Base-by-base conservation (phyloP, 2,797 vertebrate species). In the Protosalanx chinensis region DNA sequence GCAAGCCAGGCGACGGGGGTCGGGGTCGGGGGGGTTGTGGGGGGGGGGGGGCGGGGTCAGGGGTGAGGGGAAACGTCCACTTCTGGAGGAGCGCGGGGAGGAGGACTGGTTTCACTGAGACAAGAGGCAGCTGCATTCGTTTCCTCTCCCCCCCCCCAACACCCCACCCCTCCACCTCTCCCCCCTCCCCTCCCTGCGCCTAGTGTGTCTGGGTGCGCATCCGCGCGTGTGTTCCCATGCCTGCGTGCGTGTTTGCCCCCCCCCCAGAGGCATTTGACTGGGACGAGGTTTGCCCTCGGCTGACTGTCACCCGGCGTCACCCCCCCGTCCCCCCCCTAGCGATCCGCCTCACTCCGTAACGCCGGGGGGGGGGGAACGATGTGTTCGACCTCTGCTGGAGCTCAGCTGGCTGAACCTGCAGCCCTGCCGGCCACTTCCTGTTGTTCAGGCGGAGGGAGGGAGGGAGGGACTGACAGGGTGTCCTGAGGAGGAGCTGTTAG, bases 61-160 rank as follows among this genome's bases (percentile, higher is more conserved):
- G 35, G 49, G 16, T 16, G 51, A 16, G 51, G 15, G 15, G 51
- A 1, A 7, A 8, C 1, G 87, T 83, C 83, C 84, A 88, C 81
- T 78, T 81, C 84, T 73, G 78, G 77, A 76, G 74, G 80, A 87
- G 73, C 18, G 51, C 79, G 83, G 74, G 78, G 69, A 80, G 74
- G 64, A 49, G 73, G 73, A 68, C 88, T 46, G 8, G 8, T 46
- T 10, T 91, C 90, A 91, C 79, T 82, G 83, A 90, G 90, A 92
- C 74, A 87, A 90, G 79, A 90, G 88, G 89, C 92, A 93, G 91
- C 91, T 93, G 92, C 87, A 90, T 89, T 91, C 89, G 85, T 84
- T 70, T 83, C 84, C 85, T 83, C 77, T 81, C 23, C 23, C 23
- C 23, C 1, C 23, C 23, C 23, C n/a, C n/a, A n/a, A n/a, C n/a